A percentile compares a stretch with the other conserved stretches of the same genome.
These are phyloP conservation scores for Eupithecia insigniata DNA, from an alignment of 2,888 invertebrate genomes.

Conservation along the genomic window DNA sequence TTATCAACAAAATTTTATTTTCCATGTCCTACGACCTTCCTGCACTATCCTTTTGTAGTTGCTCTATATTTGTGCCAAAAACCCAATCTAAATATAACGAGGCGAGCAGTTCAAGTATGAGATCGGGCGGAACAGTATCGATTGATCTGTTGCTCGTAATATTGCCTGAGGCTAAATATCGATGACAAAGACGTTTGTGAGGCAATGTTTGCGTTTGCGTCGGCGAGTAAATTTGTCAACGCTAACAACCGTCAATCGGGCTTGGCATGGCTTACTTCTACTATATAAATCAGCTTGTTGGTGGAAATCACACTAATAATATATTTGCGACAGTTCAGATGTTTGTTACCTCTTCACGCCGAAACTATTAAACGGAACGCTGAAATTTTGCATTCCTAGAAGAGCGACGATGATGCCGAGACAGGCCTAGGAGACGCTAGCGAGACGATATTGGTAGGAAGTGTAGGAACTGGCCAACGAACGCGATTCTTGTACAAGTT, in stretches of 20 bases:
- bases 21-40: neutral
- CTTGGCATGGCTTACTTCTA: constrained; percentile 21
- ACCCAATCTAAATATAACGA: neutral
- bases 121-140: neutral
- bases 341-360: neutral
- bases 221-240: constrained; percentile 58
- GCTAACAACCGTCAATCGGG: constrained; percentile 29
- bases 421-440: too few species aligned
- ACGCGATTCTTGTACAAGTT: too few species aligned
- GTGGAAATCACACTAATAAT: neutral
- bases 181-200: constrained; percentile 42
- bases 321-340: neutral
- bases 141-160: constrained; percentile 11
- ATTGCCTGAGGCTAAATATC: constrained; percentile 8
- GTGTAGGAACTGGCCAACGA: too few species aligned
- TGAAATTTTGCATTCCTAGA: neutral
- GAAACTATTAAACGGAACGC: neutral
- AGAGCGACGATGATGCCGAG: too few species aligned
- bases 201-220: constrained; percentile 56
- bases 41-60: neutral
- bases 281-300: neutral
- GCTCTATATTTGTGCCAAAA: neutral
- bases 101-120: neutral
- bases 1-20: neutral
- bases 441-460: too few species aligned